These are phyloP conservation scores for Brevimyrus niger DNA, from an alignment of 2,113 vertebrate species.

Conservation along the genomic window DNA sequence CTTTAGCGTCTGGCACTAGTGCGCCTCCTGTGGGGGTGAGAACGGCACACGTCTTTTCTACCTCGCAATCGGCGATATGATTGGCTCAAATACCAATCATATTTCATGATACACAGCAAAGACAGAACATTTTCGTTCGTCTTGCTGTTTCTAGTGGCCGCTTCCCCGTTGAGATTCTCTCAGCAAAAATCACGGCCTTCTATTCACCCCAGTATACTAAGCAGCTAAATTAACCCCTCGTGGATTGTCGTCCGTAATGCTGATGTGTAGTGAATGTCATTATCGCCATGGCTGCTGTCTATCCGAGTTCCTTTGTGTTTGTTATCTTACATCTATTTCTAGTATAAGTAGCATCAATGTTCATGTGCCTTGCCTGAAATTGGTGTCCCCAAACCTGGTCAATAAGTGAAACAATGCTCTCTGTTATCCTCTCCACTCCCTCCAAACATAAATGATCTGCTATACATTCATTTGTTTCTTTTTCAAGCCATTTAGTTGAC, in stretches of 20 bases:
- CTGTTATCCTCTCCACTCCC: background rate
- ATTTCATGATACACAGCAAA: background rate
- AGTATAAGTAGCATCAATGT: background rate
- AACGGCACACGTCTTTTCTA: background rate
- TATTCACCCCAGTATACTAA: background rate
- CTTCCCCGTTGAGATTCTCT: background rate
- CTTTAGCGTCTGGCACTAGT: background rate
- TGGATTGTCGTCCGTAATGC: background rate
- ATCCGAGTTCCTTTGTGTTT: background rate
- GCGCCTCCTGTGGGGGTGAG: background rate
- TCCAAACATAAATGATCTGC: background rate
- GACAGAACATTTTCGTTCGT: background rate
- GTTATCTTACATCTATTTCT: background rate
- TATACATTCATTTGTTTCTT: background rate
- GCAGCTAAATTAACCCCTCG: background rate
- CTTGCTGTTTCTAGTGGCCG: background rate
- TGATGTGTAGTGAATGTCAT: background rate
- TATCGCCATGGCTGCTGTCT: background rate
- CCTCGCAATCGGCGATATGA: background rate
- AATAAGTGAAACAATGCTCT: background rate
- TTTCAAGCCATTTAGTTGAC: background rate
- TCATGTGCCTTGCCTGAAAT: background rate
- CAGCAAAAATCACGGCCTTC: background rate
- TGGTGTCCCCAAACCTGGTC: background rate
- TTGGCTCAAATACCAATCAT: background rate